Conservation (phyloP, 1,140 invertebrate species). For the Pentalonia nigronervosa region DNA sequence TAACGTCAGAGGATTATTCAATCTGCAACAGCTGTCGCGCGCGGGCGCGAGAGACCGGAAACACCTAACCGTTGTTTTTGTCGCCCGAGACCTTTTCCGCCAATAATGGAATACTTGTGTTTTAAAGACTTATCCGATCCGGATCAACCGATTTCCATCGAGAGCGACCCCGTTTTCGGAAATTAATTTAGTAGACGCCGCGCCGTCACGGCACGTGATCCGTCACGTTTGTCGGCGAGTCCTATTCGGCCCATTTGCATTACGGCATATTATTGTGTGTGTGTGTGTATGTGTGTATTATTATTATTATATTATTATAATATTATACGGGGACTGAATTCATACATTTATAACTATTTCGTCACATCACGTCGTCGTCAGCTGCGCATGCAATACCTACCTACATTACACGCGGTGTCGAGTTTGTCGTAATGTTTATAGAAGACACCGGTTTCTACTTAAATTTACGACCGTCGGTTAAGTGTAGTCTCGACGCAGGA, state of each 20-base stretch:
- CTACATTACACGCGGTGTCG: not conserved
- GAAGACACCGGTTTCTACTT: constrained; percentile 5
- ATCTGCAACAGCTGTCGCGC: constrained; percentile 46
- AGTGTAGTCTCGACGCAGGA: not conserved
- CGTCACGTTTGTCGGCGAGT: not conserved
- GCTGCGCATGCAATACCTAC: not conserved
- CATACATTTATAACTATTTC: not conserved
- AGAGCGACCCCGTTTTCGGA: not conserved
- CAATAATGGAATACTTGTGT: constrained; percentile 44
- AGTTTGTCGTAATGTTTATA: not conserved
- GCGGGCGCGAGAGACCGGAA: not conserved
- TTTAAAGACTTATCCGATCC: constrained; percentile 26
- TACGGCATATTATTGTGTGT: not conserved
- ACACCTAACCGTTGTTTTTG: constrained; percentile 14
- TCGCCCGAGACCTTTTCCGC: constrained; percentile 20
- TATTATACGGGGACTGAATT: not conserved
- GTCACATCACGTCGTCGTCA: not conserved
- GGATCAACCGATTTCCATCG: constrained; percentile 10
- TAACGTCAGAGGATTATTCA: constrained; percentile 41
- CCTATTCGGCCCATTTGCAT: not conserved
- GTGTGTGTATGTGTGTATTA: not conserved
- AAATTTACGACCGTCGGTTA: not conserved
- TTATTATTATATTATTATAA: not conserved
- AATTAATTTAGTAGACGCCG: not conserved
- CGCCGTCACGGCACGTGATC: not conserved